phyloP scores from a whole-genome alignment of 2,797 vertebrate species.

The Masticophis lateralis region DNA sequence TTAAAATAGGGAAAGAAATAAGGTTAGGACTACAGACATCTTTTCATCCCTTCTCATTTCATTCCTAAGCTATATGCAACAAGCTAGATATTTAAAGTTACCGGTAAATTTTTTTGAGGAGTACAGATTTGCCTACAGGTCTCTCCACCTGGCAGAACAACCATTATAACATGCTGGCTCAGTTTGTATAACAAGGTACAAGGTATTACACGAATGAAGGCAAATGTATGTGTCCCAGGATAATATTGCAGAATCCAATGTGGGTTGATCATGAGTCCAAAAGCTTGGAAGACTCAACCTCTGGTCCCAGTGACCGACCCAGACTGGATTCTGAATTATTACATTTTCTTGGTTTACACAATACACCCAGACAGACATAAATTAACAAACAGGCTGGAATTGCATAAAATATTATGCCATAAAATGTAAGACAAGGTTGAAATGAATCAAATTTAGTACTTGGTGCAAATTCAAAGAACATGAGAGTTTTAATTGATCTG shows the following conservation, averaged over 20 bases:
- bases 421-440: neutral
- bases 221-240: neutral
- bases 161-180: neutral
- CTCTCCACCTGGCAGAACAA: neutral
- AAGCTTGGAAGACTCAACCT: neutral
- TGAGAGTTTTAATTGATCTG: neutral
- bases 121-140: neutral
- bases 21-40: neutral
- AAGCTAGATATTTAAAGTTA: neutral
- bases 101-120: neutral
- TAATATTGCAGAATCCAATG: neutral
- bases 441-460: neutral
- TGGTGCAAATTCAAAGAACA: neutral
- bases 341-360: neutral
- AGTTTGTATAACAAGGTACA: neutral
- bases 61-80: neutral
- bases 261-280: neutral
- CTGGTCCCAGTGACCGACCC: neutral
- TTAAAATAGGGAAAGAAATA: neutral
- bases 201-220: neutral
- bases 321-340: neutral
- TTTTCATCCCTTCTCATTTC: neutral
- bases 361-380: neutral
- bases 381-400: neutral
- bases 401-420: neutral